phyloP scores from a whole-genome alignment of 2,888 invertebrate species.

The Plebejus melissa region DNA sequence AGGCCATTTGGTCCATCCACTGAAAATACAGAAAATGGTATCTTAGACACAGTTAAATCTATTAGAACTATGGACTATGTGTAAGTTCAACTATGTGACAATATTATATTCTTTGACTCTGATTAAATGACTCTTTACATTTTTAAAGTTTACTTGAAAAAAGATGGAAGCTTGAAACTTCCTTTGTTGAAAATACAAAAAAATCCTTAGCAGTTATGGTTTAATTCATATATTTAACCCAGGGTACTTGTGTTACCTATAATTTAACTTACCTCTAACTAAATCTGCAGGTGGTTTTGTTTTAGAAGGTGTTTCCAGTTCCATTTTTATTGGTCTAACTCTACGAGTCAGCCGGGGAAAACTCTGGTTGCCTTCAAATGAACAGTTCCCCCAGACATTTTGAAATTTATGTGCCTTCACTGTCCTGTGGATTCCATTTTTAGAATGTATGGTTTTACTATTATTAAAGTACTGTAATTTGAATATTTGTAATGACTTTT shows the following conservation, averaged over 20 bases:
- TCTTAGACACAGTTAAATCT: no score
- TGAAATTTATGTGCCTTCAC: slow-evolving; percentile 52
- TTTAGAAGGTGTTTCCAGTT: slow-evolving; percentile 65
- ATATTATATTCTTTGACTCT: no score
- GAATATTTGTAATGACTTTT: neutral
- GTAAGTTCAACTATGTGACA: no score
- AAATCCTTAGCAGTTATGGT: neutral
- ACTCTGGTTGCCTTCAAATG: slow-evolving; percentile 82
- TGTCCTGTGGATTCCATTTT: slow-evolving; percentile 48
- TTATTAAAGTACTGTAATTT: neutral
- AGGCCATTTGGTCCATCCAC: slow-evolving; percentile 77
- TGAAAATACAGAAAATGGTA: slow-evolving; percentile 36
- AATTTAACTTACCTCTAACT: slow-evolving; percentile 65
- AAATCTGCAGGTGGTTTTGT: slow-evolving; percentile 64
- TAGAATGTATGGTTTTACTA: neutral
- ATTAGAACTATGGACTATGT: no score
- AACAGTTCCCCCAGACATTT: slow-evolving; percentile 57
- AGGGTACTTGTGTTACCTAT: neutral
- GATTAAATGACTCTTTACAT: neutral
- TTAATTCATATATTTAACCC: slow-evolving; percentile 38
- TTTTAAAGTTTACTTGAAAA: neutral
- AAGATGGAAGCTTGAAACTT: neutral
- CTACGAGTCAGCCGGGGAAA: slow-evolving; percentile 73
- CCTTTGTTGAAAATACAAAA: neutral
- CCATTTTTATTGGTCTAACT: slow-evolving; percentile 61